Evolutionary conservation across 2,113 vertebrate species (phyloP), one percentile per base, ranked within the genome.

Genomic region (Etheostoma spectabile): DNA sequence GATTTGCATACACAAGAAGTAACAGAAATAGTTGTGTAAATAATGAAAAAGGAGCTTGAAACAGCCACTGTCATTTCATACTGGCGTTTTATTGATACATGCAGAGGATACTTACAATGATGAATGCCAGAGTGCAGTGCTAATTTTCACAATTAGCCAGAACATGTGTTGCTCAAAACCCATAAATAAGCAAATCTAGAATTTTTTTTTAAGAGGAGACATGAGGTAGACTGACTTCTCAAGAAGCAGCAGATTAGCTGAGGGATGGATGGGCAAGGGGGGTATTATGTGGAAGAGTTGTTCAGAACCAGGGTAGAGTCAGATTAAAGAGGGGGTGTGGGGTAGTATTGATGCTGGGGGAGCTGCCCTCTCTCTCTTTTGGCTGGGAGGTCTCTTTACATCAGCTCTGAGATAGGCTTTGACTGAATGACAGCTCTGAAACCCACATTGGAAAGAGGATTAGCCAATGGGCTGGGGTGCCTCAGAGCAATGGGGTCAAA

Each of bases 341-440:
- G 48, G 56, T 45, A 59, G n/a, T 66, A 59, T 45, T 74, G 80
- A 77, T 60, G 55, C 48, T 85, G 27, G 51, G 57, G 46, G 77
- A 64, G 66, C 66, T 82, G 60, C 79, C 68, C 72, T 71, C 48
- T 33, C 45, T 86, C 72, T 81, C 45, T 69, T 66, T 84, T 56
- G 79, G 76, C 74, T 88, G 61, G 83, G 88, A 86, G 89, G 88
- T 92, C 90, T 86, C 69, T 82, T 86, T 78, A 89, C 79, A 74
- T 92, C 86, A 86, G 67, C 84, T 79, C 86, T 77, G 78, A 87
- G 87, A 83, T 85, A 80, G 73, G 73, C 78, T 91, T 89, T 93
- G 91, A 90, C 88, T 87, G 81, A 82, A 72, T 87, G 84, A 90
- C 86, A 91, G 80, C 86, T 90, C 76, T 85, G 85, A 83, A 77